Conservation (phyloP, 2,888 invertebrate genomes). For the Epinotia brunnichana region DNA sequence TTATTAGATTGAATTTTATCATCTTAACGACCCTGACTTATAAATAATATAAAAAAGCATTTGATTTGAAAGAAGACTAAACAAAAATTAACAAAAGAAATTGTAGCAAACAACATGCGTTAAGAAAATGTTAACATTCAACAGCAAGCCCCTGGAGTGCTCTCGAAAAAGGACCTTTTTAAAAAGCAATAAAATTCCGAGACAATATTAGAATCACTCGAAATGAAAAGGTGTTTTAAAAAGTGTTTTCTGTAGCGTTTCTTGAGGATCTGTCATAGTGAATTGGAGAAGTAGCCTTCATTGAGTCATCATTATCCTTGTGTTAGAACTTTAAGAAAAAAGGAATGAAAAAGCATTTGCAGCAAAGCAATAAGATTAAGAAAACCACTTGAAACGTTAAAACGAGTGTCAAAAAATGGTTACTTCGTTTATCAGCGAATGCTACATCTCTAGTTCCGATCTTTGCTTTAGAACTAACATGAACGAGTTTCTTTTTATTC, state of each 20-base stretch:
- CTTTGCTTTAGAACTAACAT: too few relatives aligned
- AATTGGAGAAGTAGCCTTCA: background rate
- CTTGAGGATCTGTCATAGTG: background rate
- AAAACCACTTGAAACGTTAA: too few relatives aligned
- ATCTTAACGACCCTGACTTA: constrained; percentile 15
- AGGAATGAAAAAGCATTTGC: too few relatives aligned
- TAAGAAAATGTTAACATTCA: constrained; percentile 8
- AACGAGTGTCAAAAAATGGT: too few relatives aligned
- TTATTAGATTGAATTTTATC: constrained; percentile 39
- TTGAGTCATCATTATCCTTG: background rate
- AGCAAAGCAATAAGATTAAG: too few relatives aligned
- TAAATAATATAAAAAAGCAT: background rate
- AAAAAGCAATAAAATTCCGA: constrained; percentile 26
- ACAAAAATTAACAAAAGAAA: constrained; percentile 11
- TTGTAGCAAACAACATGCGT: background rate
- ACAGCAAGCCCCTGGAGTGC: constrained; percentile 1
- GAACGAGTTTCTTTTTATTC: too few relatives aligned
- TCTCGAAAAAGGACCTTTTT: constrained; percentile 13
- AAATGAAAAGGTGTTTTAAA: constrained; percentile 29
- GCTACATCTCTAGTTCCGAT: too few relatives aligned
- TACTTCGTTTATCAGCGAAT: too few relatives aligned
- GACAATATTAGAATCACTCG: constrained; percentile 36
- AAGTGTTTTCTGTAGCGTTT: constrained; percentile 16
- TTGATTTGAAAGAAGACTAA: background rate
- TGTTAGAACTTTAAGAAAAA: too few relatives aligned